Percentiles rank a stretch among this genome's conserved stretches.
These are phyloP conservation scores for Oncorhynchus nerka DNA, from an alignment of 2,113 vertebrate genomes.

Conservation along the genomic window DNA sequence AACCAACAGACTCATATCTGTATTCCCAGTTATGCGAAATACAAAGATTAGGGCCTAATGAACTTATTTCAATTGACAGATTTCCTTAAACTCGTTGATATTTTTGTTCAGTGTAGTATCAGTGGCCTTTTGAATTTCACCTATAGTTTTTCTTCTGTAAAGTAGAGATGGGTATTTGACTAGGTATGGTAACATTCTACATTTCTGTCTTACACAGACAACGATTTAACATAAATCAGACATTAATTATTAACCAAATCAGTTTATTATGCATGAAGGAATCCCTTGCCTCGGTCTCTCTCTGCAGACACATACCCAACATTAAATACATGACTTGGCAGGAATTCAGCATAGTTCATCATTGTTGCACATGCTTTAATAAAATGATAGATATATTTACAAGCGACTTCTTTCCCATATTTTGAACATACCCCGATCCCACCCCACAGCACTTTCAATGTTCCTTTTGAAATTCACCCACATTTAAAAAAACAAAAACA, in stretches of 20 bases:
- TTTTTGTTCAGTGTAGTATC: too few relatives aligned
- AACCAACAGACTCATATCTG: too few relatives aligned
- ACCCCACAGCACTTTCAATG: conserved; percentile 55
- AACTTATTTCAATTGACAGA: too few relatives aligned
- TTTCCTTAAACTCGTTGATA: too few relatives aligned
- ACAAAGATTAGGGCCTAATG: too few relatives aligned
- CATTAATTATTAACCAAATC: conserved; percentile 75
- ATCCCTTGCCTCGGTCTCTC: conserved; percentile 59
- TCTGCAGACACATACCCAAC: conserved; percentile 47
- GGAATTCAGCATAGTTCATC: conserved; percentile 79
- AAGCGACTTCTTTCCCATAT: conserved; percentile 79
- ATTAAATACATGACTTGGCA: conserved; percentile 81
- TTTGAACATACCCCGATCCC: conserved; percentile 60
- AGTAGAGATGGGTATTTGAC: too few relatives aligned
- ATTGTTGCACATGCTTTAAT: conserved; percentile 98
- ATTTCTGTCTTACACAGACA: too few relatives aligned
- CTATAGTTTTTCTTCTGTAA: too few relatives aligned
- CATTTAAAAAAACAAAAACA: conserved; percentile 57
- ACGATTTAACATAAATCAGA: neutral
- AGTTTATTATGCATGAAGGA: conserved; percentile 80
- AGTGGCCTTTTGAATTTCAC: too few relatives aligned
- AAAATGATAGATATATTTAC: conserved; percentile 97
- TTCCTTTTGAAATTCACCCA: conserved; percentile 56
- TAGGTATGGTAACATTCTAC: too few relatives aligned
- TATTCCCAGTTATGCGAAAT: too few relatives aligned